Evolutionary conservation across 2,113 vertebrate species (phyloP), one percentile per base, ranked within the genome.

Genomic region (Nerophis lumbriciformis): DNA sequence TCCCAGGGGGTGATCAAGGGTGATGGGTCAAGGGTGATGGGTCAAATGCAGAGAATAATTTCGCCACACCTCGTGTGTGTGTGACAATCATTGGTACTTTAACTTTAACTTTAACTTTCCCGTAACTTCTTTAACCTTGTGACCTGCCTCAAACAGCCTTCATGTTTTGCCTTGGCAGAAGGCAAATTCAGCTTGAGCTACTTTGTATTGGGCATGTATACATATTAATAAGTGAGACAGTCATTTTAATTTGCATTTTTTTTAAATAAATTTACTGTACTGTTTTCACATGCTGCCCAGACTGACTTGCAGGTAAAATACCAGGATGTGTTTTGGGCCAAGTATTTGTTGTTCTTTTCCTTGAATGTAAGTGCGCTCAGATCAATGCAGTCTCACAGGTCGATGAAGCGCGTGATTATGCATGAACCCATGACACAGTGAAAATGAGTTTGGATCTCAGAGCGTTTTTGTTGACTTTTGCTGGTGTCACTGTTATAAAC

Each of bases 321-420:
- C 39, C 39, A 42, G 39, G 39, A 42, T 42, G 39, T 52, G 50
- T 52, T 52, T 28, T 52, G 14, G 50, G 50, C 15, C 21, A 21
- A 28, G 3, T 28, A 53, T 21, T 28, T 54, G 28, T 59, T 2
- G 61, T 69, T 55, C 65, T 59, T 59, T 66, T 12, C 8, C 5
- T 35, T 61, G 74, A 71, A 80, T 82, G 78, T 71, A 69, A 63
- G 72, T 55, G 69, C 67, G 68, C 73, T 73, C 55, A 73, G 63
- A 78, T 78, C 68, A 71, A 63, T 66, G 65, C 53, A 61, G 72
- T 68, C 76, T 82, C 75, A 59, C 77, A 52, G 70, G 72, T 75
- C 45, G n/a, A 54, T 66, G 83, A 71, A 83, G 83, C 76, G 14
- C 68, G 83, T 87, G 77, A 85, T 87, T 82, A 87, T 79, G 79